Base-by-base conservation (phyloP, 2,888 invertebrate genomes). In the Euplagia quadripunctaria region DNA sequence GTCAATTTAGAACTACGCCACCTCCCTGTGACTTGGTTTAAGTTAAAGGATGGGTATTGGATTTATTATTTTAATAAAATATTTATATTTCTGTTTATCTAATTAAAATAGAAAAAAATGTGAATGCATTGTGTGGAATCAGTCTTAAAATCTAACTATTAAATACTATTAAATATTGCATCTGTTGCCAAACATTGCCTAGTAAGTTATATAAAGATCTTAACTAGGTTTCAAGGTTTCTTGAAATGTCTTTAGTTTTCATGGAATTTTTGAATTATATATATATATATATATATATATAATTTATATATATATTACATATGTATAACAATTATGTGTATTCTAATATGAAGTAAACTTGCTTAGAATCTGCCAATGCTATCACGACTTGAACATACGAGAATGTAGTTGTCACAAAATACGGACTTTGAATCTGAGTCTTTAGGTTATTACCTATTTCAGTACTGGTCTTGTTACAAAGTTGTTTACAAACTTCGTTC, bases 1-100 rank as follows among this genome's bases (percentile, higher is more conserved):
- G 80, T 86, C 88, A 86, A 89, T 90, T 90, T 88, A 88, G 85
- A 86, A 86, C 81, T 79, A 77, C 87, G 87, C 84, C 87, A 87
- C 84, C 64, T 72, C 71, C 65, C 78, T 12, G 46, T 64, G 63
- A 63, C 41, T 43, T 72, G 63, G 72, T 64, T 42, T 64, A 73
- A 73, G 66, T 79, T 7, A 74, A 64, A 76, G 65, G 65, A 67
- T 52, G 16, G 0, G 17, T 20, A 58, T 64, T 31, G 0, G 5
- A 63, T 63, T 63, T 41, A 16, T 41, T 63, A 41, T 41, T 63
- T 41, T 41, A 63, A 1, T 14, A 41, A 41, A 63, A 41, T 16
- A 31, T 8, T 17, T 8, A n/a, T 8, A 55, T 52, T 55, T 31
- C 9, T 20, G 4, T 58, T 20, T 9, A 11, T 20, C 43, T 46